These are phyloP conservation scores for Bufo gargarizans DNA, from an alignment of 2,113 vertebrate genomes.

Conservation along the genomic window DNA sequence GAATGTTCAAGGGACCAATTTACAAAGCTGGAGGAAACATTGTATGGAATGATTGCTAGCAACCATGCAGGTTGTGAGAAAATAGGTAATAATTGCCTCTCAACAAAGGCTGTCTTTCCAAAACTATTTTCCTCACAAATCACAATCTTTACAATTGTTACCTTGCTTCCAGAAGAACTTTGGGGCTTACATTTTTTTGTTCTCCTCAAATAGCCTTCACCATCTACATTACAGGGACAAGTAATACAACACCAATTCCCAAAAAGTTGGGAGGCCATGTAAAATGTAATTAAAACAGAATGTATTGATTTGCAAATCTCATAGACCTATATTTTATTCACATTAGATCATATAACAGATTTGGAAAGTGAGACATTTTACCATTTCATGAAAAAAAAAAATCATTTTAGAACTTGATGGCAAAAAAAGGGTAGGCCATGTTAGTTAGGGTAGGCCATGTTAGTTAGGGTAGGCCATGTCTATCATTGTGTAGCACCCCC, in stretches of 20 bases:
- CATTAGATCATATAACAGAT: too few relatives aligned
- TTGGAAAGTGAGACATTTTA: too few relatives aligned
- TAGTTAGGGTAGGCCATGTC: too few relatives aligned
- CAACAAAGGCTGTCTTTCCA: not conserved
- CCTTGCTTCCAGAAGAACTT: not conserved
- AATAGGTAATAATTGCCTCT: constrained; percentile 13
- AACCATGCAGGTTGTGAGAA: not conserved
- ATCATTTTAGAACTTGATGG: too few relatives aligned
- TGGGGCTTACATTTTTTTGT: not conserved
- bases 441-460: too few relatives aligned
- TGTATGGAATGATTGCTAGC: not conserved
- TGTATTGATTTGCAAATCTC: too few relatives aligned
- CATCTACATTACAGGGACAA: not conserved
- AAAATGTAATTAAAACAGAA: too few relatives aligned
- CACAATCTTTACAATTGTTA: not conserved
- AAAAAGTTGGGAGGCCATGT: too few relatives aligned
- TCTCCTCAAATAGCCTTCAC: not conserved
- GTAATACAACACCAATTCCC: not conserved
- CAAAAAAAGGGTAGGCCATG: too few relatives aligned
- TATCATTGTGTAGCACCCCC: too few relatives aligned
- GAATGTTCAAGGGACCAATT: not conserved
- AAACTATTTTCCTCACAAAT: not conserved
- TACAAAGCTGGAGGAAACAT: not conserved
- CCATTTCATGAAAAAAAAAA: too few relatives aligned
- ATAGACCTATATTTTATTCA: too few relatives aligned